Conservation (phyloP, 2,888 invertebrate species). For the Orchestes rusci region DNA sequence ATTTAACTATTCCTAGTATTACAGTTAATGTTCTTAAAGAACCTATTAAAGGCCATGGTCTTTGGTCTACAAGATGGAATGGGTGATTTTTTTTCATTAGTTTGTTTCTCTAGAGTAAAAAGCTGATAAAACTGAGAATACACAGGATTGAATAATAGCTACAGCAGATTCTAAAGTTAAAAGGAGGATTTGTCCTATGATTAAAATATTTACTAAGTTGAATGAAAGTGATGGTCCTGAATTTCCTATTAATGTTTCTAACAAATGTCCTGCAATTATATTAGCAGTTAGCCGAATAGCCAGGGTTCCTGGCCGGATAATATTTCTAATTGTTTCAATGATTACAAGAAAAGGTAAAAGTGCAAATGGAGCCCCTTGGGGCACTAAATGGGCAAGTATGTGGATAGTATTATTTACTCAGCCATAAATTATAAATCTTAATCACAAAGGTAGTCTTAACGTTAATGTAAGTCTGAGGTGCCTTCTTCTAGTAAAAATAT, state of each 20-base stretch:
- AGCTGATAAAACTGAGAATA: slow-evolving; percentile 57
- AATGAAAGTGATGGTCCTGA: slow-evolving; percentile 35
- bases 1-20: slow-evolving; percentile 53
- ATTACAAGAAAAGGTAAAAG: slow-evolving; percentile 67
- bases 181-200: slow-evolving; percentile 29
- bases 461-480: slow-evolving; percentile 53
- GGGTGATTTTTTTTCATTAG: slow-evolving; percentile 54
- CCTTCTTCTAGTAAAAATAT: slow-evolving; percentile 63
- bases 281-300: slow-evolving; percentile 62
- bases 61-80: slow-evolving; percentile 58
- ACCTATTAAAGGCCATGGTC: slow-evolving; percentile 57
- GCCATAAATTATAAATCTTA: slow-evolving; percentile 58
- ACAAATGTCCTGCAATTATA: no score
- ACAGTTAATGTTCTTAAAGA: slow-evolving; percentile 53
- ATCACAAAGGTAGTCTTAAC: slow-evolving; percentile 56
- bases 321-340: slow-evolving; percentile 68
- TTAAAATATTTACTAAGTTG: slow-evolving; percentile 31
- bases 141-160: slow-evolving; percentile 60
- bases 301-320: slow-evolving; percentile 54
- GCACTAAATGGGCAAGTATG: slow-evolving; percentile 62
- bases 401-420: slow-evolving; percentile 56
- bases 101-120: slow-evolving; percentile 62
- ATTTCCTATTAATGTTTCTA: slow-evolving; percentile 55
- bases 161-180: slow-evolving; percentile 50
- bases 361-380: slow-evolving; percentile 56